Base-by-base conservation (phyloP, 2,797 vertebrate species). In the Neostethus bicornis region DNA sequence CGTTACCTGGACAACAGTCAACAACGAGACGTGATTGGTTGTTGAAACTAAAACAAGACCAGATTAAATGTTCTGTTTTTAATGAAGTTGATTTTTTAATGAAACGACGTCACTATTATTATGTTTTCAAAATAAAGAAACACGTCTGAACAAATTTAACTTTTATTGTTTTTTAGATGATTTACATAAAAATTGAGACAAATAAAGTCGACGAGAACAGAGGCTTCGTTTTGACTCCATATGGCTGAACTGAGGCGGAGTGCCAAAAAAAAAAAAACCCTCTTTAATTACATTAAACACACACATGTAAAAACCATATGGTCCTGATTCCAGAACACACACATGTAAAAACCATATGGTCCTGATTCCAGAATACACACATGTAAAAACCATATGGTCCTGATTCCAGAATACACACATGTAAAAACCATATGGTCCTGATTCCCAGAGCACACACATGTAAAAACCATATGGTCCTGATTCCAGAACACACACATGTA, bases 281-380 rank as follows among this genome's bases (percentile, higher is more conserved):
- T 26, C 77, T 73, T 83, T 80, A 83, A 83, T 84, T 69, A 77
- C 73, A 74, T 70, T 58, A 77, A 75, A 65, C 52, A 56, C 66
- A 67, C 70, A 78, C 70, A 74, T 62, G 57, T 67, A 52, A 49
- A 7, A 21, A n/a, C 67, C 79, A 83, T 77, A 77, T 85, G 80
- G 42, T 53, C 42, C 23, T 66, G 52, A 68, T 69, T 61, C 59
- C 49, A 60, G 46, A 53, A 57, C 61, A 56, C 55, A 48, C 38
- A 78, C 70, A 74, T 62, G 57, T 67, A 52, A 49, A 7, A 21
- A n/a, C 67, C 79, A 83, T 77, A 77, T 85, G 80, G 42, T 53
- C 42, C 23, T 66, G 52, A 68, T 69, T 61, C 59, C 49, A 60
- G 46, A 75, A 65, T 52, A 56, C 66, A 67, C 70, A 78, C 70